Evolutionary conservation across 2,113 vertebrate species (phyloP).

Genomic region (Octodon degus): DNA sequence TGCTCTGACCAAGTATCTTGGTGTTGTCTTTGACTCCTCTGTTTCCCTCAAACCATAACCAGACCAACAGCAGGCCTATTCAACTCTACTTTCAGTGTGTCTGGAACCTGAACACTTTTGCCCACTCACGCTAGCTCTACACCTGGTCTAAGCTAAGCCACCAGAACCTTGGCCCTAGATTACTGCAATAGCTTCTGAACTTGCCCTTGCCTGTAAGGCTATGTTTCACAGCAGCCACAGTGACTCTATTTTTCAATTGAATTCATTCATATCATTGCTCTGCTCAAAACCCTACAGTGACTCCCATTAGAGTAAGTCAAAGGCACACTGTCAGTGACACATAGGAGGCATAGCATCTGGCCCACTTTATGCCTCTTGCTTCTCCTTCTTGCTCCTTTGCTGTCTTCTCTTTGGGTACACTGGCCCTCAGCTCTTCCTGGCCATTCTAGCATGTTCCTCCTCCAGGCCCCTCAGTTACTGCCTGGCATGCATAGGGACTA

Average conservation of each 20-base stretch:
- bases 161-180: background rate
- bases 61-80: background rate
- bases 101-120: too few relatives aligned
- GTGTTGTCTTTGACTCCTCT: background rate
- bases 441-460: background rate
- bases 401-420: too few relatives aligned
- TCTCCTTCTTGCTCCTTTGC: background rate
- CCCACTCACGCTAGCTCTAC: fast-evolving
- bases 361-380: background rate
- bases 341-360: too few relatives aligned
- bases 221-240: background rate
- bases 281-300: background rate
- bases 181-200: background rate
- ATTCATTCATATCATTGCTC: background rate
- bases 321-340: too few relatives aligned
- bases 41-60: background rate
- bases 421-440: background rate
- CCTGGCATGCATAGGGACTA: fast-evolving
- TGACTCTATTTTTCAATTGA: background rate
- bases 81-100: background rate
- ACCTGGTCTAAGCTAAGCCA: too few relatives aligned
- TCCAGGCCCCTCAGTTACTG: background rate
- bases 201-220: background rate
- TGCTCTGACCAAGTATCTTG: background rate
- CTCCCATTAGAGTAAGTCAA: background rate